Evolutionary conservation across 2,113 vertebrate species (phyloP).

Genomic region (Labrus mixtus): DNA sequence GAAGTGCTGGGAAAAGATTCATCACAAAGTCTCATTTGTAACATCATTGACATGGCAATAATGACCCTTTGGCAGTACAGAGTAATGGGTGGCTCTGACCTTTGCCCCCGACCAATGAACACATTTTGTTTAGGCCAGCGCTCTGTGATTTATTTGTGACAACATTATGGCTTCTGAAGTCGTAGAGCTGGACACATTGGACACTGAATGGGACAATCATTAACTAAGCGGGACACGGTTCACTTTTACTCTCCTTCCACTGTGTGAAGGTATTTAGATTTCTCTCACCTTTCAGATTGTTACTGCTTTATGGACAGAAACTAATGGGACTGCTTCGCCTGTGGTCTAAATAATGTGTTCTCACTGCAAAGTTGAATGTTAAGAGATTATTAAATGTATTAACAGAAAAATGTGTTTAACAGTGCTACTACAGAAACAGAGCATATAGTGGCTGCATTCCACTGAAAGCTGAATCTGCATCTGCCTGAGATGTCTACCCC

Average conservation of each 20-base stretch:
- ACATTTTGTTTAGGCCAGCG: constrained; percentile 76
- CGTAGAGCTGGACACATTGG: constrained; percentile 73
- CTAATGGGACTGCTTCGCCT: constrained; percentile 63
- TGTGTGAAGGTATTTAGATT: constrained; percentile 72
- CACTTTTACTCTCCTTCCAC: constrained; percentile 73
- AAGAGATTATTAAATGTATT: constrained; percentile 39
- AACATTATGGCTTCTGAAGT: constrained; percentile 81
- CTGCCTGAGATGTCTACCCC: too few species aligned
- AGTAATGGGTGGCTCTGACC: constrained; percentile 82
- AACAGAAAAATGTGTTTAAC: constrained; percentile 15
- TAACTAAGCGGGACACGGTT: constrained; percentile 77
- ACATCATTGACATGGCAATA: constrained; percentile 79
- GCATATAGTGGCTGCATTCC: background rate
- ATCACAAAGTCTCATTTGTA: constrained; percentile 84
- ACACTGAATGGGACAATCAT: constrained; percentile 79
- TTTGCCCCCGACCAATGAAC: constrained; percentile 80
- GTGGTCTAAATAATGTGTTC: constrained; percentile 36
- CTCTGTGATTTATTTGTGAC: constrained; percentile 83
- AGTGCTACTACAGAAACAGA: background rate
- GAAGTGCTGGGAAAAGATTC: constrained; percentile 80
- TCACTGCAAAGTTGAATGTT: constrained; percentile 42
- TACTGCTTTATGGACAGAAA: constrained; percentile 80
- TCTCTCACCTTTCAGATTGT: constrained; percentile 69
- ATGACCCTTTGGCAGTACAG: constrained; percentile 80
- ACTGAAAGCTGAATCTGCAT: too few species aligned